Evolutionary conservation across 2,888 invertebrate genomes (phyloP).

Genomic region (Dichetophora obliterata): DNA sequence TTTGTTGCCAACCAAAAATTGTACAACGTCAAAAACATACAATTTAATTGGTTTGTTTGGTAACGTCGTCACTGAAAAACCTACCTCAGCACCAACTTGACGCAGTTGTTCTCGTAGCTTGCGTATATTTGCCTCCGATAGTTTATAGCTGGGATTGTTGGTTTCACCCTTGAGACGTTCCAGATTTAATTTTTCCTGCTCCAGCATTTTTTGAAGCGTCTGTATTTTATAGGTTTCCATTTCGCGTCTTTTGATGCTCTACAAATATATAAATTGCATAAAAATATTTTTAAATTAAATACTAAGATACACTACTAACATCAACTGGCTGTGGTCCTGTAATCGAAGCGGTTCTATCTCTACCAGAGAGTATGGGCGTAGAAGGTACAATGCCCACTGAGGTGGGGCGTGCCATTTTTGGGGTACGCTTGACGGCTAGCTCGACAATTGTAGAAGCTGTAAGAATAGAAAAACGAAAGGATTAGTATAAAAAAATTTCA

Average conservation of each 20-base stretch:
- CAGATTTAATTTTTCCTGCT: conserved; percentile 86
- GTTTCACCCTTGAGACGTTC: conserved; percentile 77
- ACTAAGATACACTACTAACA: conserved; percentile 72
- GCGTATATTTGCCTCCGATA: conserved; percentile 68
- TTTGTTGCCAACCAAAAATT: neutral
- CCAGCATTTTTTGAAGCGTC: conserved; percentile 90
- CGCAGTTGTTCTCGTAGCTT: conserved; percentile 68
- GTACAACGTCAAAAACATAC: neutral
- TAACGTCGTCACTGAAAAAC: conserved; percentile 40
- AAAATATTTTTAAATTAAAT: neutral
- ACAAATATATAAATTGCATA: conserved; percentile 13
- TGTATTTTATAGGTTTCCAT: conserved; percentile 86
- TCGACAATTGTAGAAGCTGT: conserved; percentile 78
- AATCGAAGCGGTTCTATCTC: conserved; percentile 74
- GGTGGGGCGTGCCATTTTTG: conserved; percentile 70
- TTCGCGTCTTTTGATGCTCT: conserved; percentile 89
- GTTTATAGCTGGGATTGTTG: conserved; percentile 65
- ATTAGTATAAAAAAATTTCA: neutral
- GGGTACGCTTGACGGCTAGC: conserved; percentile 77
- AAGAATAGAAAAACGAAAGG: conserved; percentile 53
- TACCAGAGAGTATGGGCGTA: conserved; percentile 71
- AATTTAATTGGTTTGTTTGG: neutral
- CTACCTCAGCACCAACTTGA: conserved; percentile 70
- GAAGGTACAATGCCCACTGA: conserved; percentile 71
- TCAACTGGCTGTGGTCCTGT: conserved; percentile 90